A percentile compares a stretch with the other conserved stretches of the same genome.
These are phyloP conservation scores for Phaethornis superciliosus DNA, from an alignment of 2,113 vertebrate genomes.

Conservation along the genomic window DNA sequence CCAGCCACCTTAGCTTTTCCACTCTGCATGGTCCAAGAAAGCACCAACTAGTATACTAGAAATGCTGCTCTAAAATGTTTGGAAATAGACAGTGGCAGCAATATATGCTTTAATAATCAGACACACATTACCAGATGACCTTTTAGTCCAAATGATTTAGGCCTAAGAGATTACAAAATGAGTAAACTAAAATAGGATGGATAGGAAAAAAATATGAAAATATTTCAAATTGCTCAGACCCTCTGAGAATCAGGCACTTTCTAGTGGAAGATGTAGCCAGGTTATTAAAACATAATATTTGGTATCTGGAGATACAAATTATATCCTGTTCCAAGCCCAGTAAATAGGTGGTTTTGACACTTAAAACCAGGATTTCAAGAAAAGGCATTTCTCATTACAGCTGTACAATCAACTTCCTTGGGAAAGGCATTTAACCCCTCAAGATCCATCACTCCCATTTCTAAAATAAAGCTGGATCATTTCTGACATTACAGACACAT, in stretches of 20 bases:
- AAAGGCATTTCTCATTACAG: not conserved
- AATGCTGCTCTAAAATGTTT: not conserved
- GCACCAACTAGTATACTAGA: not conserved
- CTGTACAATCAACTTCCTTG: not conserved
- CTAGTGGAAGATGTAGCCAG: not conserved
- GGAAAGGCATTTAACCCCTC: not conserved
- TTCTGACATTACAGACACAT: not conserved
- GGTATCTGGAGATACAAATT: not conserved
- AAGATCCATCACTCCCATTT: not conserved
- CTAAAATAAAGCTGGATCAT: not conserved
- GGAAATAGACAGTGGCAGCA: not conserved
- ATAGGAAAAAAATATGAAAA: not conserved
- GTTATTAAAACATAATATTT: not conserved
- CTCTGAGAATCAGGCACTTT: not conserved
- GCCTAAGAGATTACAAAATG: not conserved
- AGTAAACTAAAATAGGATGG: not conserved
- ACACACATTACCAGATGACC: not conserved
- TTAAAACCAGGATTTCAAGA: not conserved
- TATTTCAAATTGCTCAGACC: not conserved
- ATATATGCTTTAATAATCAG: not conserved
- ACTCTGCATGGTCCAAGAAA: constrained; percentile 31
- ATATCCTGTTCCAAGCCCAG: not conserved
- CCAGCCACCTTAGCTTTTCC: constrained; percentile 59
- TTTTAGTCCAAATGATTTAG: constrained; percentile 6
- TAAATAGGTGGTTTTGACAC: not conserved